A percentile compares a stretch with the other conserved stretches of the same genome.
These are phyloP conservation scores for Pelvicachromis taeniatus DNA, from an alignment of 2,113 vertebrate species.

Conservation along the genomic window DNA sequence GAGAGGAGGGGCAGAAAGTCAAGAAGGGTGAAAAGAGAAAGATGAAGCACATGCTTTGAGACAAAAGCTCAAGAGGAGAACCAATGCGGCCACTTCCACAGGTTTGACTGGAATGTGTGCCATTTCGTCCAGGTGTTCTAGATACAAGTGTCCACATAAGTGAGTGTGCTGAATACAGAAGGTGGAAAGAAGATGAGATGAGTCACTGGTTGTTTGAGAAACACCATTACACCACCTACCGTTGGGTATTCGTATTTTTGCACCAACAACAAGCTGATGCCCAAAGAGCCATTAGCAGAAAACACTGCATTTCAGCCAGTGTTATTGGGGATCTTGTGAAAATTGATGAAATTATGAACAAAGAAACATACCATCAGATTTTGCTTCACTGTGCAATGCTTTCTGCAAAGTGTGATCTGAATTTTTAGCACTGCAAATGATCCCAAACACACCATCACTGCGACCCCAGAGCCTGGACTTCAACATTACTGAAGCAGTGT, in stretches of 20 bases:
- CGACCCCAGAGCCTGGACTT: background rate
- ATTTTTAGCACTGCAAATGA: background rate
- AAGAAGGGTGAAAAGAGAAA: background rate
- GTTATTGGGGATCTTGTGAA: too few species aligned
- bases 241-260: background rate
- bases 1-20: background rate
- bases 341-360: too few species aligned
- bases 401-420: background rate
- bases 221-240: constrained; percentile 33
- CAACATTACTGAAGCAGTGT: background rate
- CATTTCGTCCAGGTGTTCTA: background rate
- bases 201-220: background rate
- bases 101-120: background rate
- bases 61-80: background rate
- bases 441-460: background rate
- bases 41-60: background rate
- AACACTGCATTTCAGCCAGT: background rate
- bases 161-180: background rate
- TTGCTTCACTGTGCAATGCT: background rate
- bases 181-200: background rate
- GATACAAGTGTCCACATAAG: background rate
- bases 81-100: background rate
- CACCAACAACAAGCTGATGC: background rate
- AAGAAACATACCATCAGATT: background rate
- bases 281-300: background rate